Percentiles rank a stretch among this genome's conserved stretches.
phyloP scores from a whole-genome alignment of 2,888 invertebrate species.

The Caenorhabditis wallacei region DNA sequence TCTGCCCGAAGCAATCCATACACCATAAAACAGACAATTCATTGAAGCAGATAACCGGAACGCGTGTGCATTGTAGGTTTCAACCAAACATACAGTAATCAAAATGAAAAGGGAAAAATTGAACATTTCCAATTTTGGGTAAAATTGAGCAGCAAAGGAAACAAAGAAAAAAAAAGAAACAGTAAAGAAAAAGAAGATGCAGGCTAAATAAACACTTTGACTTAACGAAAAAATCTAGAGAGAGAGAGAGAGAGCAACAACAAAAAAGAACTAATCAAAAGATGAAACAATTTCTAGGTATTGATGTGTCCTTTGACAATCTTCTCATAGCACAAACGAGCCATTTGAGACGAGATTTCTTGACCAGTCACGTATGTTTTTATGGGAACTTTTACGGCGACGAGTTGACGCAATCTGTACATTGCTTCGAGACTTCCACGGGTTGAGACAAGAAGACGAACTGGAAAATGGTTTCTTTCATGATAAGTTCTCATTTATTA shows the following conservation, averaged over 20 bases:
- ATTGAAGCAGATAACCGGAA: conserved; percentile 51
- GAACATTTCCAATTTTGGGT: background rate
- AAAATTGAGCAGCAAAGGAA: conserved; percentile 36
- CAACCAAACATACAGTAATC: too few species aligned
- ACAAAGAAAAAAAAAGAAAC: conserved; percentile 22
- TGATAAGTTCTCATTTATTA: too few species aligned
- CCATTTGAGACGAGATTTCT: conserved; percentile 63
- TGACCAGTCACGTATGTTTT: conserved; percentile 63
- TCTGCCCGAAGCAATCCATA: too few species aligned
- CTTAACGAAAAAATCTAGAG: conserved; percentile 19
- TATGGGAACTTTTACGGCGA: conserved; percentile 65
- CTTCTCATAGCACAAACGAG: conserved; percentile 64
- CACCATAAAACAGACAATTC: conserved; percentile 55
- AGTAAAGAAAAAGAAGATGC: too few species aligned
- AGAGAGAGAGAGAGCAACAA: conserved; percentile 26
- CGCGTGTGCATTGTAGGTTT: conserved; percentile 1
- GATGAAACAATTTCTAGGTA: conserved; percentile 8
- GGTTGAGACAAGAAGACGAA: conserved; percentile 61
- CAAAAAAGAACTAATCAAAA: background rate
- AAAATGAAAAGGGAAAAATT: conserved; percentile 11
- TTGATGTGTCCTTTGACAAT: conserved; percentile 56
- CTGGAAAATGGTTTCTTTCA: conserved; percentile 36
- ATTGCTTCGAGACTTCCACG: conserved; percentile 67
- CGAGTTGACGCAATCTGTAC: conserved; percentile 63
- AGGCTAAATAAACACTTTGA: conserved; percentile 31